Percentiles rank a stretch among this genome's conserved stretches.
These are phyloP conservation scores for Cantharis nigra DNA, from an alignment of 2,888 invertebrate species.

Conservation along the genomic window DNA sequence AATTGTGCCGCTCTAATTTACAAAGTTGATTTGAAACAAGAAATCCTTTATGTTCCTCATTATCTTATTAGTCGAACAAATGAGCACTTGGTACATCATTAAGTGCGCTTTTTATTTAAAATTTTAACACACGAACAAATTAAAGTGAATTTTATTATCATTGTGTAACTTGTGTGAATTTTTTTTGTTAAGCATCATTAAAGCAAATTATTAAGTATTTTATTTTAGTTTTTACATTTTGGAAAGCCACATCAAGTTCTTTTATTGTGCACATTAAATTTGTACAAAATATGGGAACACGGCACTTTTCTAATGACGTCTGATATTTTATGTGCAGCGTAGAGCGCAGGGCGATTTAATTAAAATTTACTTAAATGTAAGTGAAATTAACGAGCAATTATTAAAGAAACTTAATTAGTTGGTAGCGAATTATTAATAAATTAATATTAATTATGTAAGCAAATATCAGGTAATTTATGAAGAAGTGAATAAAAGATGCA, in stretches of 20 bases:
- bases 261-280: not conserved
- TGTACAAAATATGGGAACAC: not conserved
- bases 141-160: conserved; percentile 22
- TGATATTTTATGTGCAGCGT: not conserved
- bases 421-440: not conserved
- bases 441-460: not conserved
- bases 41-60: not conserved
- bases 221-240: conserved; percentile 1
- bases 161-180: conserved; percentile 23
- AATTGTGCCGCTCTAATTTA: not conserved
- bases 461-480: not conserved
- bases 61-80: not conserved
- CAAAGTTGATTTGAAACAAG: not conserved
- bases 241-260: conserved; percentile 1
- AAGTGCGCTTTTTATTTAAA: not conserved
- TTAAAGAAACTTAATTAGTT: not conserved
- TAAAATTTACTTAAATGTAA: not conserved
- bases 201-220: conserved; percentile 7
- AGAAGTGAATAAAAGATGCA: not conserved
- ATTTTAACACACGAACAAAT: conserved; percentile 20
- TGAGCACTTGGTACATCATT: not conserved
- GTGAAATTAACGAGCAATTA: not conserved
- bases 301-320: not conserved
- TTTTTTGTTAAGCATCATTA: conserved; percentile 18
- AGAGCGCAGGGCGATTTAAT: not conserved